phyloP scores from a whole-genome alignment of 1,140 invertebrate species.

The Drosophila watanabei region DNA sequence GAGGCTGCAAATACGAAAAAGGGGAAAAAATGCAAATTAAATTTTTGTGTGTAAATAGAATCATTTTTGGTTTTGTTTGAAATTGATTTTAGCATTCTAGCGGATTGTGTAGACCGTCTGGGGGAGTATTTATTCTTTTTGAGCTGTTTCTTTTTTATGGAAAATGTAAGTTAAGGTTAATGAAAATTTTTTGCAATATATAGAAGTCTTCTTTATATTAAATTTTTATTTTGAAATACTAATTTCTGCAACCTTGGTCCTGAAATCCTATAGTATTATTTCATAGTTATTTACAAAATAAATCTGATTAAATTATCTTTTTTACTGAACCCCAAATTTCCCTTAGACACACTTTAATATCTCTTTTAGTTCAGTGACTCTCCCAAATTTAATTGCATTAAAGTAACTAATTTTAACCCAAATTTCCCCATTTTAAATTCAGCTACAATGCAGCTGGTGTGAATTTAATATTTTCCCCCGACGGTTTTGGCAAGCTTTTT shows the following conservation, averaged over 20 bases:
- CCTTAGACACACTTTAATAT: not conserved
- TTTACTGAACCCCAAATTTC: no score
- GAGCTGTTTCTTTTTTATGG: not conserved
- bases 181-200: not conserved
- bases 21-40: slow-evolving; percentile 10
- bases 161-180: not conserved
- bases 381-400: not conserved
- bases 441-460: not conserved
- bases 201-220: not conserved
- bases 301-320: no score
- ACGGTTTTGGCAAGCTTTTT: slow-evolving; percentile 5
- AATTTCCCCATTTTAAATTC: not conserved
- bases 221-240: no score
- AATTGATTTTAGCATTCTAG: not conserved
- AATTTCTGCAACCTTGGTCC: no score
- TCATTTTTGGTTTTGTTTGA: not conserved
- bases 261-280: not conserved
- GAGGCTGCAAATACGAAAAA: slow-evolving; percentile 37
- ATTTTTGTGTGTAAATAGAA: slow-evolving; percentile 17
- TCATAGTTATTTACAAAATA: not conserved
- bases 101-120: no score
- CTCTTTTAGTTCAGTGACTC: no score
- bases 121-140: not conserved
- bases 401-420: not conserved
- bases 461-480: slow-evolving; percentile 6